Conservation (phyloP, 2,888 invertebrate species). For the Rhyacophila evoluta region DNA sequence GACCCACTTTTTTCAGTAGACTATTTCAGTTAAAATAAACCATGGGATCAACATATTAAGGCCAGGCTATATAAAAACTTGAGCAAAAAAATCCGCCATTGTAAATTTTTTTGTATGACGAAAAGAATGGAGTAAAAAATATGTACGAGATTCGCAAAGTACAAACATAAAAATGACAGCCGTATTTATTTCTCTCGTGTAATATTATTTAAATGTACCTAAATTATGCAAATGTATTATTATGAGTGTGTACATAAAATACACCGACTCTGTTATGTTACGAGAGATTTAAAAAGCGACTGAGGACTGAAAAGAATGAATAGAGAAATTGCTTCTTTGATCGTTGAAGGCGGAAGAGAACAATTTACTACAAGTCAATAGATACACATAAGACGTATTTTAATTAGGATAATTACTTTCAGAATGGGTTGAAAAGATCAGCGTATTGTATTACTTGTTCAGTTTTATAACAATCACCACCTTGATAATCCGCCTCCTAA, state of each 20-base stretch:
- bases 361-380: too few relatives aligned
- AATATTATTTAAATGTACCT: background rate
- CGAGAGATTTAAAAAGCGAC: background rate
- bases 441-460: too few relatives aligned
- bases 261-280: background rate
- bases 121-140: too few relatives aligned
- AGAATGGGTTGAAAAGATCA: too few relatives aligned
- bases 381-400: too few relatives aligned
- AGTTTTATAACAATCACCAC: too few relatives aligned
- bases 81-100: background rate
- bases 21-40: too few relatives aligned
- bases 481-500: too few relatives aligned
- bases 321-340: background rate
- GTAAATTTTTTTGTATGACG: background rate
- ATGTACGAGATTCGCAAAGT: background rate
- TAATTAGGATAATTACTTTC: too few relatives aligned
- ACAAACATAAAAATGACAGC: background rate
- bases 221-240: background rate
- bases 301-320: background rate
- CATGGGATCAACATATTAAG: background rate
- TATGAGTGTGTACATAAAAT: background rate
- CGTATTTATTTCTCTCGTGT: background rate
- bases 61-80: too few relatives aligned
- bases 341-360: too few relatives aligned
- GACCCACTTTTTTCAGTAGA: too few relatives aligned